Evolutionary conservation across 2,113 vertebrate genomes (phyloP).

Genomic region (Tauraco erythrolophus): DNA sequence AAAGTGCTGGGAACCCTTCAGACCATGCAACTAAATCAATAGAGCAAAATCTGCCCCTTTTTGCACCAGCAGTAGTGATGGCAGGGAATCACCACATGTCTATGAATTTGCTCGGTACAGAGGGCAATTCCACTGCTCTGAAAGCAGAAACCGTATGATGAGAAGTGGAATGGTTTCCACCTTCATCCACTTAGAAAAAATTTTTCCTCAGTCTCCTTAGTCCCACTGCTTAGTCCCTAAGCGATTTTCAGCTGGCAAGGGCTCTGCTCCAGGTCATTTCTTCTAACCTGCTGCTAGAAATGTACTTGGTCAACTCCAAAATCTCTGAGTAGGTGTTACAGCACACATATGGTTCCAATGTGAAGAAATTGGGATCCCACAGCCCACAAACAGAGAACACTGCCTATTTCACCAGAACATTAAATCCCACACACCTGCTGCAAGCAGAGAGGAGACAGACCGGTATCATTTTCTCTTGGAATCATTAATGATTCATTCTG

Average conservation of each 20-base stretch:
- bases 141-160: not conserved
- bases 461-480: not conserved
- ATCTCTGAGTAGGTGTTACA: not conserved
- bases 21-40: not conserved
- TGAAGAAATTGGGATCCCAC: not conserved
- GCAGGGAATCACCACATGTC: not conserved
- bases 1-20: not conserved
- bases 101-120: not conserved
- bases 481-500: conserved; percentile 68
- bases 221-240: not conserved
- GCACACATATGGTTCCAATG: conserved; percentile 5
- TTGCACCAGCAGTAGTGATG: not conserved
- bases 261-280: not conserved
- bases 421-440: conserved; percentile 34
- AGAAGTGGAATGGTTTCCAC: not conserved
- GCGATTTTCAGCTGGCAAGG: not conserved
- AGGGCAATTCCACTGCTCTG: not conserved
- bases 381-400: not conserved
- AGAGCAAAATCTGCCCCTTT: not conserved
- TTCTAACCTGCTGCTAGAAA: not conserved
- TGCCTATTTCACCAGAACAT: conserved; percentile 2
- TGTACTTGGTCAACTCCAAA: not conserved
- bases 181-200: not conserved
- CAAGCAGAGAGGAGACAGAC: conserved; percentile 41
- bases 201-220: not conserved